A percentile compares a stretch with the other conserved stretches of the same genome.
phyloP scores from a whole-genome alignment of 1,140 invertebrate species.

The Bathynomus jamesi region DNA sequence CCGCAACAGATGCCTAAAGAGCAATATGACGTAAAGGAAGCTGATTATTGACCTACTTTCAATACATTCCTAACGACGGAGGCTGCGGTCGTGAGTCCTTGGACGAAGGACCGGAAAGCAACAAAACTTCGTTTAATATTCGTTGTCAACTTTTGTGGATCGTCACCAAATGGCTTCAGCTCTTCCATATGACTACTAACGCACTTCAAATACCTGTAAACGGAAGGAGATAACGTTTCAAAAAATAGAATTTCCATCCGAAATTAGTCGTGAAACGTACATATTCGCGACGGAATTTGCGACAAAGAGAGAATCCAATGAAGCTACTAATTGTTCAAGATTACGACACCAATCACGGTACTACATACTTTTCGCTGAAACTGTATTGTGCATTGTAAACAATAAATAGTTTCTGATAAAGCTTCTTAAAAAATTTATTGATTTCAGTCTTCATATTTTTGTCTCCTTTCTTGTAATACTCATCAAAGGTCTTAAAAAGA shows the following conservation, averaged over 20 bases:
- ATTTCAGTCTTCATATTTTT: constrained; percentile 74
- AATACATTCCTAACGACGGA: constrained; percentile 74
- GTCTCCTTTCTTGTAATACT: constrained; percentile 75
- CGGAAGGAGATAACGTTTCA: background rate
- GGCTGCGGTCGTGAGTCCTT: constrained; percentile 70
- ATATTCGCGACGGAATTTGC: too few species aligned
- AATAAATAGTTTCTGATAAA: constrained; percentile 94
- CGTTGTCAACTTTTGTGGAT: constrained; percentile 76
- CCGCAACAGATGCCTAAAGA: too few species aligned
- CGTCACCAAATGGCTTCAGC: constrained; percentile 87
- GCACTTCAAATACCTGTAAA: constrained; percentile 65
- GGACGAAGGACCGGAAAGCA: constrained; percentile 84
- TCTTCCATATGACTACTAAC: constrained; percentile 84
- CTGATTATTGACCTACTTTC: too few species aligned
- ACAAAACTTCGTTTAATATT: constrained; percentile 88
- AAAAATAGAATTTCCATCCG: too few species aligned
- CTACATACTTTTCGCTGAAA: constrained; percentile 73
- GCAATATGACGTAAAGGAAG: too few species aligned
- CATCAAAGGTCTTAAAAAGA: constrained; percentile 80
- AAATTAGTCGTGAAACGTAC: too few species aligned
- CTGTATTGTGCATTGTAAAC: constrained; percentile 84
- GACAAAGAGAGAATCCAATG: too few species aligned
- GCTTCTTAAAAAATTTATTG: constrained; percentile 83
- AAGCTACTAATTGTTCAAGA: too few species aligned
- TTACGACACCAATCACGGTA: too few species aligned